Base-by-base conservation (phyloP, 2,797 vertebrate species). In the Neopelma chrysocephalum region DNA sequence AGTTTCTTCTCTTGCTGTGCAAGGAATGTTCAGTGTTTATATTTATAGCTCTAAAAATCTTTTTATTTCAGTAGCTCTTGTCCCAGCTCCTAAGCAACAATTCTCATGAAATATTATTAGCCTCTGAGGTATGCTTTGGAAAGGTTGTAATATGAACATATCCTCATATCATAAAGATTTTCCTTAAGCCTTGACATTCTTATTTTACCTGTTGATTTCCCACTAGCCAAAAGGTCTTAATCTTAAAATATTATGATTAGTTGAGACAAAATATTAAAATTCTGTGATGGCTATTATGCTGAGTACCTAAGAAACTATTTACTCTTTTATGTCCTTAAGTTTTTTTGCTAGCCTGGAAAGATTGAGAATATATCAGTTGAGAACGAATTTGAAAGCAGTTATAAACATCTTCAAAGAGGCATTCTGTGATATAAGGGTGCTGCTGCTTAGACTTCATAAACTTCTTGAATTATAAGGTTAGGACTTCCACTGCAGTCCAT, bases 1-100 rank as follows among this genome's bases (percentile, higher is more conserved):
- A 92, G 70, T 92, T 93, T 36, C 3, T 75, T 93, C 87, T 82
- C 66, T 66, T 93, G 77, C 66, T 66, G 73, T 79, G 84, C 36
- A 82, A 73, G 70, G 84, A 82, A 91, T 85, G 64, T 61, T 89
- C 68, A 86, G 5, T 72, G 43, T 53, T 79, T 79, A 21, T 85
- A 89, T 89, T 87, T 96, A 90, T 73, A 89, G 47, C 68, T 90
- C 48, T 84, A 80, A 66, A 92, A 87, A 43, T 77, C 51, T 78
- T 88, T 91, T 68, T 72, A 84, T 92, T 94, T 81, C 34, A 62
- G 62, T 92, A 91, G 11, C 16, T 89, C 12, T 91, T 95, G 26
- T 36, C 36, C 29, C 36, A 75, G 34, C 40, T 80, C 40, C 29
- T 80, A 85, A 80, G 64, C 79, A 91, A 11, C 57, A 71, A 62